Base-by-base conservation (phyloP, 2,113 vertebrate species). In the Macquaria australasica region DNA sequence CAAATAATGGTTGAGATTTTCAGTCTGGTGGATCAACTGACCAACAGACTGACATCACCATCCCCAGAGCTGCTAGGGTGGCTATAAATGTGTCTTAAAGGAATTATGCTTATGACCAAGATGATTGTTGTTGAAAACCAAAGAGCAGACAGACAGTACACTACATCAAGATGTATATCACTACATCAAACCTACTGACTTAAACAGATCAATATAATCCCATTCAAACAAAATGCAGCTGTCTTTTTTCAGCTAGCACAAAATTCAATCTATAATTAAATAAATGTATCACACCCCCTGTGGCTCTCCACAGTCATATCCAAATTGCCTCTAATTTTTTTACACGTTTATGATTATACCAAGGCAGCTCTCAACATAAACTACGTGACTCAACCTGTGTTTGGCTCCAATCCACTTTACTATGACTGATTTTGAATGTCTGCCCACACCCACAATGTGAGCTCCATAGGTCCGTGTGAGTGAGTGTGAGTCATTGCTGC, bases 351-450 rank as follows among this genome's bases (percentile, higher is more conserved):
- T 84, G 39, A 84, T 75, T 81, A 74, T 43, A 84, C 6, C 59
- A 37, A 59, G 11, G 45, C 78, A 53, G 79, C 69, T 70, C 60
- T 85, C 23, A 68, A 88, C 73, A 83, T 64, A 62, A 71, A 80
- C 68, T 14, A 70, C 75, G 79, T 88, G 87, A 91, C 86, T 90
- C 92, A 92, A 51, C 67, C 55, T 85, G 85, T 89, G 80, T 90
- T 92, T 92, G 87, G 77, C 86, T 88, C 43, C 79, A 77, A 43
- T 87, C 76, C 77, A 85, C 83, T 92, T 86, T 75, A 91, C 80
- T 87, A 88, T 82, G 86, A 91, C 87, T 93, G 87, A 55, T 86
- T 87, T 87, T 85, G 68, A 89, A 86, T 31, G 86, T 88, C 88
- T 84, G 84, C 88, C 73, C 81, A 80, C 86, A 60, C 81, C 82